Evolutionary conservation across 2,797 vertebrate species (phyloP), one percentile per base, ranked within the genome.

Genomic region (Epinephelus awoara): DNA sequence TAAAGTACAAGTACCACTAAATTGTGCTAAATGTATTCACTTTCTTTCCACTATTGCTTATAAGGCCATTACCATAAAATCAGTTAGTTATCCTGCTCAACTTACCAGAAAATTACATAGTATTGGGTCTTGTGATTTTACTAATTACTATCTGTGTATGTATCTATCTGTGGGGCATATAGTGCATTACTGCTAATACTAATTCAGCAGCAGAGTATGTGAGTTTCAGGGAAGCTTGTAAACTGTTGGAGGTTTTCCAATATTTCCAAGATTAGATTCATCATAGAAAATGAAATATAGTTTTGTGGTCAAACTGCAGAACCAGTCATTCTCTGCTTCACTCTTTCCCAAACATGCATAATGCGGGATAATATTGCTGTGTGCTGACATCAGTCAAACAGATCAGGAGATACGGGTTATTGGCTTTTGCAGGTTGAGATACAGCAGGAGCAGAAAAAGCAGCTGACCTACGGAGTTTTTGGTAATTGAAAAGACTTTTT

Each of bases 401-500:
- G 49, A 51, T 42, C 34, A 66, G 42, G 25, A 55, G 40, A 59
- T 61, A 44, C 19, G 4, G 46, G 21, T 70, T 77, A 68, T 79
- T 72, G 61, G 72, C 15, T 71, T 42, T 47, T 38, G 18, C 54
- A 55, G n/a, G 23, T 57, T 59, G 61, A 49, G 52, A 70, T 63
- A 61, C 62, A 66, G 51, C 66, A 8, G 46, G 58, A 57, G 65
- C 46, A 46, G 52, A n/a, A 59, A 68, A 76, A 51, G 46, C 61
- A 18, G 78, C 83, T 75, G 74, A 75, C 58, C 47, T 34, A 19
- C 38, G n/a, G 51, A 8, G 51, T 72, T 83, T 42, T 61, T n/a
- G 34, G 51, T 71, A 80, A 80, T 77, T 68, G 62, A 80, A 77
- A 74, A 75, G 12, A 50, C 50, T 71, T 76, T 87, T 85, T 71